Percentiles rank a stretch among this genome's conserved stretches.
These are phyloP conservation scores for Eptatretus atami DNA, from an alignment of 2,797 vertebrate genomes.

Conservation along the genomic window DNA sequence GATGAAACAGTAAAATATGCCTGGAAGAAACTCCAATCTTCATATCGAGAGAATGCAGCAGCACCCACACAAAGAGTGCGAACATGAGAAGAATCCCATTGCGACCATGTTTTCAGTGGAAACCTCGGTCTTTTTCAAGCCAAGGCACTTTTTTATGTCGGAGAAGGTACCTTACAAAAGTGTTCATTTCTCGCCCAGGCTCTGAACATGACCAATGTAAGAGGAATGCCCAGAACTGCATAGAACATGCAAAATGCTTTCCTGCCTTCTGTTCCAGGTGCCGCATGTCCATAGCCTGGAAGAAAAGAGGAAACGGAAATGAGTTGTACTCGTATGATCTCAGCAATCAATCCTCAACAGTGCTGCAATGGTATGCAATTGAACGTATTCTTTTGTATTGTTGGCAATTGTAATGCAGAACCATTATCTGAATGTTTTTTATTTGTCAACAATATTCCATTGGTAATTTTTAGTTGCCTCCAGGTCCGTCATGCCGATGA, in stretches of 20 bases:
- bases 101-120: conserved; percentile 88
- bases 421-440: no score
- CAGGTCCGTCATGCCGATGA: no score
- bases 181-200: conserved; percentile 79
- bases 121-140: conserved; percentile 32
- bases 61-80: conserved; percentile 58
- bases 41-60: conserved; percentile 53
- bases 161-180: conserved; percentile 43
- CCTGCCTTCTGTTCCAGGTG: conserved; percentile 57
- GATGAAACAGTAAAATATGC: conserved; percentile 91
- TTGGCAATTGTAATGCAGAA: no score
- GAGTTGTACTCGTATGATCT: no score
- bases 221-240: conserved; percentile 62
- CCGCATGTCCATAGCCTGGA: conserved; percentile 62
- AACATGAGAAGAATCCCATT: conserved; percentile 65
- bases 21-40: conserved; percentile 89
- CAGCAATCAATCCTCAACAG: no score
- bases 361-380: no score
- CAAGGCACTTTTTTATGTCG: conserved; percentile 49
- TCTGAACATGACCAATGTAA: conserved; percentile 94
- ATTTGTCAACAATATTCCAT: no score
- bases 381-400: no score
- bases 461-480: no score
- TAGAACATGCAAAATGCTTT: conserved; percentile 98
- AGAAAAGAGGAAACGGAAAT: background rate